Evolutionary conservation across 1,140 invertebrate species (phyloP).

Genomic region (Mercenaria mercenaria): DNA sequence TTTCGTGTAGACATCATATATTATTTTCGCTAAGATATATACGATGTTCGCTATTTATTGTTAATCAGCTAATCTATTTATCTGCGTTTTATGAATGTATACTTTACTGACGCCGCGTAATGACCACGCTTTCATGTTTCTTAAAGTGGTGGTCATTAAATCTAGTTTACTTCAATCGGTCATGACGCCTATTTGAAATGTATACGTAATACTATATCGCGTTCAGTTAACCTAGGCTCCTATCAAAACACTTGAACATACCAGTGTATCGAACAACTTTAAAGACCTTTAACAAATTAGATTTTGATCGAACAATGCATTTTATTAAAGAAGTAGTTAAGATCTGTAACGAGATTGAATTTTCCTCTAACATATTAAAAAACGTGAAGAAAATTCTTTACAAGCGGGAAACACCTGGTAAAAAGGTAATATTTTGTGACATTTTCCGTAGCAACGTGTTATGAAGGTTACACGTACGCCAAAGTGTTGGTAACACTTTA

Average conservation of each 20-base stretch:
- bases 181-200: conserved; percentile 11
- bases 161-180: conserved; percentile 29
- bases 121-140: not conserved
- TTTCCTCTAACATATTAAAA: too few species aligned
- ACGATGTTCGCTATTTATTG: not conserved
- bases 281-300: too few species aligned
- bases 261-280: too few species aligned
- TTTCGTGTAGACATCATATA: not conserved
- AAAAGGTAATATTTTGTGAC: too few species aligned
- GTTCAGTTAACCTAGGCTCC: not conserved
- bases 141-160: conserved; percentile 46
- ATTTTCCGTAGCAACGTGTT: too few species aligned
- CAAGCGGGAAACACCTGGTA: too few species aligned
- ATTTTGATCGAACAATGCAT: too few species aligned
- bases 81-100: not conserved
- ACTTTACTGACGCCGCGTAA: conserved; percentile 38
- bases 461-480: too few species aligned
- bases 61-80: not conserved
- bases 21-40: not conserved
- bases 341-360: too few species aligned
- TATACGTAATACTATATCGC: conserved; percentile 28
- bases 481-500: too few species aligned
- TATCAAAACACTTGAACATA: not conserved
- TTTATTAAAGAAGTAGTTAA: too few species aligned
- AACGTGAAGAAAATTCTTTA: too few species aligned